Evolutionary conservation across 1,140 invertebrate species (phyloP).

Genomic region (Drosophila willistoni): DNA sequence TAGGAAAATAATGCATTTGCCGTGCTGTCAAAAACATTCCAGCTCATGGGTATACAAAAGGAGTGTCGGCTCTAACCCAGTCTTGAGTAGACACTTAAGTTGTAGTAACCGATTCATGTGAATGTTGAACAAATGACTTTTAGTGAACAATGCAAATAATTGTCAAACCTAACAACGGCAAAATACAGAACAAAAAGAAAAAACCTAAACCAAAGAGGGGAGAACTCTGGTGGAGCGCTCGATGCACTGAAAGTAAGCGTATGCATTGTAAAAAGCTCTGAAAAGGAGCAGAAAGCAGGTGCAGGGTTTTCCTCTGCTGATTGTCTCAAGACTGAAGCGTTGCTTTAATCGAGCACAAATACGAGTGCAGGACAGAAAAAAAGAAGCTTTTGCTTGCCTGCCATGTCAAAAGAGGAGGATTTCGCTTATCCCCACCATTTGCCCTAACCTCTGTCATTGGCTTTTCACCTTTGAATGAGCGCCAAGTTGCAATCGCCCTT

Average conservation of each 20-base stretch:
- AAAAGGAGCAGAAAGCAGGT: constrained; percentile 9
- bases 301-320: constrained; percentile 29
- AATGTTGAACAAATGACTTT: constrained; percentile 72
- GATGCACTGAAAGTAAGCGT: constrained; percentile 61
- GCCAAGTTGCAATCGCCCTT: constrained; percentile 48
- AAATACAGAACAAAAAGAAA: constrained; percentile 42
- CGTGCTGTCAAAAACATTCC: neutral
- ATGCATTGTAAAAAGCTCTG: constrained; percentile 61
- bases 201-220: neutral
- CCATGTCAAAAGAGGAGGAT: constrained; percentile 19
- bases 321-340: constrained; percentile 50
- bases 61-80: constrained; percentile 35
- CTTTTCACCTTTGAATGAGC: constrained; percentile 80
- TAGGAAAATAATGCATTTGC: neutral
- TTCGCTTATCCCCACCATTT: constrained; percentile 35
- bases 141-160: constrained; percentile 80
- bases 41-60: constrained; percentile 26
- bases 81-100: constrained; percentile 56
- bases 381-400: constrained; percentile 28
- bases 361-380: constrained; percentile 53
- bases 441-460: constrained; percentile 61
- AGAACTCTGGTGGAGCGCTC: neutral
- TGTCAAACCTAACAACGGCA: constrained; percentile 70
- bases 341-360: constrained; percentile 72
- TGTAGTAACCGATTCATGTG: constrained; percentile 79